These are phyloP conservation scores for Pomatostomus ruficeps DNA, from an alignment of 2,113 vertebrate species.

Conservation along the genomic window DNA sequence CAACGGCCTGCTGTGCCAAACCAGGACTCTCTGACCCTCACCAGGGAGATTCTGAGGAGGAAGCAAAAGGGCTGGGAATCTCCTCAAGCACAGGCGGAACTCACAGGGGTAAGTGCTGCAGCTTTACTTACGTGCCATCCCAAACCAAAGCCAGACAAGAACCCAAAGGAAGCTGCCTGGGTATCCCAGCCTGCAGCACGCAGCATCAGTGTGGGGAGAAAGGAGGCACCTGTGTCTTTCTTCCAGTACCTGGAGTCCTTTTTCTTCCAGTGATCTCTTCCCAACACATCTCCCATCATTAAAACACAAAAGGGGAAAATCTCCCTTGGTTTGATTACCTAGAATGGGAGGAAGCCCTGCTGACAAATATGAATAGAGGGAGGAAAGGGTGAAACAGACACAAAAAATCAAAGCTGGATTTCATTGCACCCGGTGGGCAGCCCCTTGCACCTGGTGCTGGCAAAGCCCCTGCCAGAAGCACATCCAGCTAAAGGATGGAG, in stretches of 20 bases:
- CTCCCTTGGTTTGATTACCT: background rate
- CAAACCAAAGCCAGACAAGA: background rate
- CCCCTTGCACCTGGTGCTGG: background rate
- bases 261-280: background rate
- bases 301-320: background rate
- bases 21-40: background rate
- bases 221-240: background rate
- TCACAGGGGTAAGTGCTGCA: background rate
- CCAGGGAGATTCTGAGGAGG: background rate
- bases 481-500: background rate
- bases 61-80: background rate
- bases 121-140: background rate
- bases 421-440: background rate
- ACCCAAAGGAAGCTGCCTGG: background rate
- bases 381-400: background rate
- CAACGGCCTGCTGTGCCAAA: rapidly evolving
- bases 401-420: background rate
- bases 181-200: background rate
- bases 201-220: rapidly evolving
- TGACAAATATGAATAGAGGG: background rate
- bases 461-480: background rate
- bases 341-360: background rate
- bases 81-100: background rate
- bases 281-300: background rate
- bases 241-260: background rate